Percentiles rank a stretch among this genome's conserved stretches.
Conservation (phyloP, 1,140 invertebrate species). For the Polypedilum vanderplanki region DNA sequence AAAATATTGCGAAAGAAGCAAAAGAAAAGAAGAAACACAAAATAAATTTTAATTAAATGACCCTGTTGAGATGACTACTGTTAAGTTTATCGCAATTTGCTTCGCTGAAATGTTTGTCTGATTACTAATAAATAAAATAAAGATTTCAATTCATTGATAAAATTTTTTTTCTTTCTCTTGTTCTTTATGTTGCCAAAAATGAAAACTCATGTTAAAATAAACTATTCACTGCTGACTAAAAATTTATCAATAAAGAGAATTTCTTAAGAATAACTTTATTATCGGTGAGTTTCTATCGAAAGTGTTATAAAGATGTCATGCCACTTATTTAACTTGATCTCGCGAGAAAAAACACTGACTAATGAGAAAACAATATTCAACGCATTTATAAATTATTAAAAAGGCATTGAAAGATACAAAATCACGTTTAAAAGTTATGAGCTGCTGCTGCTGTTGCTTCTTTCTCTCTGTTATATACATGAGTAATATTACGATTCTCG, state of each 20-base stretch:
- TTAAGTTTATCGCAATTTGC: conserved; percentile 22
- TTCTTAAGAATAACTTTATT: too few relatives aligned
- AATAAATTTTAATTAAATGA: conserved; percentile 29
- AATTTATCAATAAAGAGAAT: too few relatives aligned
- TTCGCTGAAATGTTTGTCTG: conserved; percentile 22
- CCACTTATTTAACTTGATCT: background rate
- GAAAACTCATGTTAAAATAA: too few relatives aligned
- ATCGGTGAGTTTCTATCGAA: background rate
- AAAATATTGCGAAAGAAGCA: background rate
- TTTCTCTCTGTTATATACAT: background rate
- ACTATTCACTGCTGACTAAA: too few relatives aligned
- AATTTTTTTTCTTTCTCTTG: too few relatives aligned
- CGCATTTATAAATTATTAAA: conserved; percentile 19
- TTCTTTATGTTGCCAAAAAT: too few relatives aligned
- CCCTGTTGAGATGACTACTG: conserved; percentile 20
- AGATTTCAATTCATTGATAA: conserved; percentile 24
- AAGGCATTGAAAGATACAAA: background rate
- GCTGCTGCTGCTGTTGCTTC: background rate
- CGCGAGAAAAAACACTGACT: background rate
- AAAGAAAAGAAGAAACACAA: background rate
- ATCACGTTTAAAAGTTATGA: background rate
- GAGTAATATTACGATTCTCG: background rate
- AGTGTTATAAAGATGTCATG: conserved; percentile 11
- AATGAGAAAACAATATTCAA: background rate
- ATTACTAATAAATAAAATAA: conserved; percentile 28